Evolutionary conservation across 1,140 invertebrate species (phyloP).

Genomic region (Sycobia sp.): DNA sequence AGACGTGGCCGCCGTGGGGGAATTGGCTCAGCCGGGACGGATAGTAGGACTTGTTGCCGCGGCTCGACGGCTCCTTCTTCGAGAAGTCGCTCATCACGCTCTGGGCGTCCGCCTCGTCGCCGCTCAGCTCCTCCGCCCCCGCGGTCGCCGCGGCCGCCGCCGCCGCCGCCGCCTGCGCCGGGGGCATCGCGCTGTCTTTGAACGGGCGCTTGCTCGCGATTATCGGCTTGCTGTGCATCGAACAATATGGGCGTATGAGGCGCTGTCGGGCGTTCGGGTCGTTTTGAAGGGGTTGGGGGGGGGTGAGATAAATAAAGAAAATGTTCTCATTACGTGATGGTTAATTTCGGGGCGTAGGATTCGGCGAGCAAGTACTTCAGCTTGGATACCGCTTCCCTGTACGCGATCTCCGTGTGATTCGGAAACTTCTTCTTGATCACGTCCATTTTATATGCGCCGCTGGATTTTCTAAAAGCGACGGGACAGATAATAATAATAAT

Average conservation of each 20-base stretch:
- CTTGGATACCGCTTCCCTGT: constrained; percentile 79
- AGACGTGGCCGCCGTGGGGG: constrained; percentile 23
- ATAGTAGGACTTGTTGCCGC: constrained; percentile 35
- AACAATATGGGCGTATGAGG: too few relatives aligned
- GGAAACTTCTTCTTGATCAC: constrained; percentile 61
- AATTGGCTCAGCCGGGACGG: constrained; percentile 26
- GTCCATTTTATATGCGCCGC: constrained; percentile 48
- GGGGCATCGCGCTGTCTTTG: constrained; percentile 3
- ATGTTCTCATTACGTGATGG: constrained; percentile 6
- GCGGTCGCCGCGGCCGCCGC: too few relatives aligned
- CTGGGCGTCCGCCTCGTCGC: constrained; percentile 48
- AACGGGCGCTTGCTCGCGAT: neutral
- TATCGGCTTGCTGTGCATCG: neutral
- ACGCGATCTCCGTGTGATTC: constrained; percentile 80
- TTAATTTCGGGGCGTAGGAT: constrained; percentile 66
- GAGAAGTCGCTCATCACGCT: constrained; percentile 47
- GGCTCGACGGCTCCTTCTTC: constrained; percentile 34
- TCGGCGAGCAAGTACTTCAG: constrained; percentile 76
- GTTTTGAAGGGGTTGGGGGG: too few relatives aligned
- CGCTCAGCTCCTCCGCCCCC: constrained; percentile 10
- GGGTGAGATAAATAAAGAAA: neutral
- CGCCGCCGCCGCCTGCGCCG: too few relatives aligned
- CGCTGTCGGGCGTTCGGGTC: too few relatives aligned
- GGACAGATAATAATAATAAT: too few relatives aligned
- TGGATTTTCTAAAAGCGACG: constrained; percentile 47